phyloP scores from a whole-genome alignment of 2,113 vertebrate species.

The Theropithecus gelada region DNA sequence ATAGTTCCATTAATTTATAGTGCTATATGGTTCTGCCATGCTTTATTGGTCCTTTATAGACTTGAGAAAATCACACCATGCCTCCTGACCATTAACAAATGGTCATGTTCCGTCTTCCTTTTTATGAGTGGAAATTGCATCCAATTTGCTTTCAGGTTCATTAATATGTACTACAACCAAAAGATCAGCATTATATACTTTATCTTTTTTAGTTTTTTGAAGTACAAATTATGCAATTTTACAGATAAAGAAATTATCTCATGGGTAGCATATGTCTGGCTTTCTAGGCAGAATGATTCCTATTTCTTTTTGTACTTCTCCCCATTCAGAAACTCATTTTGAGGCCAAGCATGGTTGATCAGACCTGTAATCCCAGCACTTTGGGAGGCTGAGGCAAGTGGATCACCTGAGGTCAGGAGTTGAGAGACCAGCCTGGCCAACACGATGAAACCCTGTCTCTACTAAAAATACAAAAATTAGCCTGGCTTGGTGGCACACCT shows the following conservation, averaged over 20 bases:
- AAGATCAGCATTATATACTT: not conserved
- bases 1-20: not conserved
- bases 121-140: not conserved
- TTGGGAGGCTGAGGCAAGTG: too few species aligned
- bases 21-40: not conserved
- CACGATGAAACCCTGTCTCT: too few species aligned
- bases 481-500: too few species aligned
- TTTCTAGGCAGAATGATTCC: not conserved
- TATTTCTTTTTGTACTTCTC: not conserved
- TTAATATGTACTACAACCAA: not conserved
- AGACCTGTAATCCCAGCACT: too few species aligned
- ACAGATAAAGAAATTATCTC: slow-evolving; percentile 15
- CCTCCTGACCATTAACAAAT: not conserved
- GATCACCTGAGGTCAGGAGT: too few species aligned
- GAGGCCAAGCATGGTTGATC: not conserved
- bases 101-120: not conserved
- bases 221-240: not conserved
- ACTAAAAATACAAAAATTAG: too few species aligned
- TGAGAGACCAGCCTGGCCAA: too few species aligned
- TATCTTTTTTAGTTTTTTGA: slow-evolving; percentile 37
- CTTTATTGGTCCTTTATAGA: not conserved
- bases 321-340: slow-evolving; percentile 18
- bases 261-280: not conserved
- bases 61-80: not conserved
- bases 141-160: not conserved